A percentile compares a stretch with the other conserved stretches of the same genome.
Conservation (phyloP, 2,888 invertebrate species). For the Prosapia bicincta region DNA sequence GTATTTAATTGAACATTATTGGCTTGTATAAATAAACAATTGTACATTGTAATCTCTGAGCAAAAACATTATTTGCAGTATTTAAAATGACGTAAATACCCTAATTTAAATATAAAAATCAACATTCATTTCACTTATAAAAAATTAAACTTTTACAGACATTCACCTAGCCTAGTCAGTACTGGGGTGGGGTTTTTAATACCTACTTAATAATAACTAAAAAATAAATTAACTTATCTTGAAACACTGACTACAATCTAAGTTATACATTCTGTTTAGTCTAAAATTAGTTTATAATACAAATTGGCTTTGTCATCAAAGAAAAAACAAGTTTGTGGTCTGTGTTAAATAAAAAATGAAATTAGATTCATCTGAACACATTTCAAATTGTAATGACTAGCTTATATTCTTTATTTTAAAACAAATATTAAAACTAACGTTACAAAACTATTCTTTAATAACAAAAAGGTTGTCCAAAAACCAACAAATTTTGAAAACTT, state of each 20-base stretch:
- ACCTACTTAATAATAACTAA: conserved; percentile 9
- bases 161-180: conserved; percentile 30
- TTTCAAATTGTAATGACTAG: not conserved
- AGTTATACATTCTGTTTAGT: not conserved
- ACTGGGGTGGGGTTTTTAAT: conserved; percentile 21
- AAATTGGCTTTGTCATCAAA: not conserved
- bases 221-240: conserved; percentile 24
- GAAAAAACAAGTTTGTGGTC: not conserved
- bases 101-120: conserved; percentile 17
- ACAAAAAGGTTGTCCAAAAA: not conserved
- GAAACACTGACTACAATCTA: conserved; percentile 15
- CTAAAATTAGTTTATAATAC: conserved; percentile 8
- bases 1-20: conserved; percentile 1
- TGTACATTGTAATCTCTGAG: not conserved
- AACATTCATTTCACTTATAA: conserved; percentile 17
- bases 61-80: not conserved
- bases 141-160: conserved; percentile 24
- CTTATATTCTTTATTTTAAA: not conserved
- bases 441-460: not conserved
- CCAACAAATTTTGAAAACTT: not conserved
- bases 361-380: conserved; percentile 8
- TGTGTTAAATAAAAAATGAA: not conserved
- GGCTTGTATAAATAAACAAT: not conserved
- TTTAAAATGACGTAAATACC: not conserved
- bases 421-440: not conserved